Conservation (phyloP, 23 tunicate genomes). For the Botrylloides violaceus region DNA sequence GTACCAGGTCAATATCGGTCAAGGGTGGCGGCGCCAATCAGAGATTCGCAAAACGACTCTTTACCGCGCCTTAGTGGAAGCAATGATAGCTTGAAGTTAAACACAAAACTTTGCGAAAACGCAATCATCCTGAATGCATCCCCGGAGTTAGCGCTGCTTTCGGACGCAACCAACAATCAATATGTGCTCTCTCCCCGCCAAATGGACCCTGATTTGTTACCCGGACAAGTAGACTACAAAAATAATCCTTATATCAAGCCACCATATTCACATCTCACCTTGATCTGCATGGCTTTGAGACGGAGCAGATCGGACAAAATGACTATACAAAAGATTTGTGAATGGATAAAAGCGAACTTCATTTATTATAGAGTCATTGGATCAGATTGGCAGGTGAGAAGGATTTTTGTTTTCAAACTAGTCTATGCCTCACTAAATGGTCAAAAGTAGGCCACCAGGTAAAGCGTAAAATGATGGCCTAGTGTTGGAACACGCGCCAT, state of each 20-base stretch:
- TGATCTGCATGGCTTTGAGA: slow-evolving; percentile 73
- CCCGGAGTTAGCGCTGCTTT: slow-evolving; percentile 16
- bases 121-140: slow-evolving; percentile 18
- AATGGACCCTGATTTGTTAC: slow-evolving; percentile 27
- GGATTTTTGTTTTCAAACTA: too few species aligned
- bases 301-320: slow-evolving; percentile 32
- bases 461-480: too few species aligned
- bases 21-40: not conserved
- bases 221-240: slow-evolving; percentile 66
- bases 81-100: slow-evolving; percentile 26
- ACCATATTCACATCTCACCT: slow-evolving; percentile 28
- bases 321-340: slow-evolving; percentile 38
- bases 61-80: slow-evolving; percentile 28
- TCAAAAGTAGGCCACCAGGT: too few species aligned
- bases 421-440: too few species aligned
- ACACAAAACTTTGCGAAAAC: slow-evolving; percentile 26
- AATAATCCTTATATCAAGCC: slow-evolving; percentile 80
- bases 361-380: slow-evolving; percentile 64
- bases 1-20: slow-evolving; percentile 23
- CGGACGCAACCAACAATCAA: slow-evolving; percentile 17
- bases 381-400: slow-evolving; percentile 63
- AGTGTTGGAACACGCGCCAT: too few species aligned
- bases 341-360: slow-evolving; percentile 86
- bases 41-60: slow-evolving; percentile 9
- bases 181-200: slow-evolving; percentile 43